phyloP scores from a whole-genome alignment of 2,797 vertebrate genomes.

The Arremon brunneinucha region DNA sequence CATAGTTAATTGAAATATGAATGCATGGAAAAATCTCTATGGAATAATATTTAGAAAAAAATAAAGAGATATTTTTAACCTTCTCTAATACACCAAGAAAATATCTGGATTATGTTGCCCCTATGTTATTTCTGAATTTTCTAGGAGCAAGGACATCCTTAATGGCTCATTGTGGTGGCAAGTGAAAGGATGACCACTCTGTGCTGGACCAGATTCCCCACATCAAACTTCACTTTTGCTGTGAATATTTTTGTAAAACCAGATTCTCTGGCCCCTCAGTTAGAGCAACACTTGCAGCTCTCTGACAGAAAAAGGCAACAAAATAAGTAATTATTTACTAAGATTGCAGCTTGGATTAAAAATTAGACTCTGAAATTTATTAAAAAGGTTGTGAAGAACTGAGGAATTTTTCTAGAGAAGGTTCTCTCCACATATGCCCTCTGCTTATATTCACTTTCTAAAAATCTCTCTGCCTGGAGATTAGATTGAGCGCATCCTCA shows the following conservation, averaged over 20 bases:
- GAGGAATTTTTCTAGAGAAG: neutral
- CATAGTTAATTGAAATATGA: conserved; percentile 26
- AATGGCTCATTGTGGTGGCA: neutral
- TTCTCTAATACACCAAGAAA: neutral
- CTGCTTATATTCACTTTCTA: neutral
- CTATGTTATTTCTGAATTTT: neutral
- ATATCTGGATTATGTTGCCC: neutral
- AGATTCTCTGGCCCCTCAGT: neutral
- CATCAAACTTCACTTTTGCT: neutral
- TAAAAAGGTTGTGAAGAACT: neutral
- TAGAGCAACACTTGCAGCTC: neutral
- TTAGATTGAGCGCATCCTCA: neutral
- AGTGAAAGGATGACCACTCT: neutral
- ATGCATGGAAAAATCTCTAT: neutral
- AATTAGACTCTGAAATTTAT: neutral
- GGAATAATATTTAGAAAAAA: neutral
- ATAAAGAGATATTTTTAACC: neutral
- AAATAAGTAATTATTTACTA: neutral
- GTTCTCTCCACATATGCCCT: neutral
- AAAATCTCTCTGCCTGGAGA: neutral
- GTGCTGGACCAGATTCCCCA: neutral
- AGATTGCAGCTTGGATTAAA: neutral
- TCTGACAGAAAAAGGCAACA: neutral
- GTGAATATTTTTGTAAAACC: neutral
- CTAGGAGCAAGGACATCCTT: neutral